Evolutionary conservation across 2,113 vertebrate genomes (phyloP), one percentile per base, ranked within the genome.

Genomic region (Pelecanus crispus): DNA sequence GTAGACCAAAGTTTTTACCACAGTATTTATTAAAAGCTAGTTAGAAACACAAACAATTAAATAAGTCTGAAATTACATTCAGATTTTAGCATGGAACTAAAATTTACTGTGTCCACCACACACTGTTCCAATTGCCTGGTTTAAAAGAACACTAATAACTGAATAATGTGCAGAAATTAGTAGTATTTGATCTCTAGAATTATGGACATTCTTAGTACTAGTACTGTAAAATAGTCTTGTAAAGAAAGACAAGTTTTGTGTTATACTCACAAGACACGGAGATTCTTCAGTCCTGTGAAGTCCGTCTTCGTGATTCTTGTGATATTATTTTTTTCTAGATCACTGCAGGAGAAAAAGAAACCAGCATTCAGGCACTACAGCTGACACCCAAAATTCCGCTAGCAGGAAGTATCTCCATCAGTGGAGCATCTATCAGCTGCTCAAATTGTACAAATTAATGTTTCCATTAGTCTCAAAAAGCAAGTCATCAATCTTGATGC

Each of bases 261-360:
- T 63, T 61, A 20, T 96, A 99, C 99, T 99, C 98, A 99, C 99
- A 99, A 97, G 96, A 99, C 99, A 83, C 99, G 98, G 62, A 99
- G 99, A 96, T 99, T 99, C 98, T 99, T 99, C 90, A 99, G 97
- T 45, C 99, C 99, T 10, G 99, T 97, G 55, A 99, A 99, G 97
- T 99, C 99, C 16, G 97, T 99, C 97, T 99, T 99, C 7, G 99
- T 99, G 97, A 99, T 99, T 92, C 99, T 98, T 80, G 99, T 99
- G 97, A 99, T 99, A 92, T 99, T 99, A 92, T 99, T 99, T 98
- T 98, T 98, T 97, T 99, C 99, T 97, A 99, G 97, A 97, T 99
- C 99, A 97, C 99, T 99, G 96, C 61, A 95, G 28, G 56, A 8
- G 17, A 97, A 96, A 40, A 66, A 81, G 84, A 83, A 95, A 63